phyloP scores from a whole-genome alignment of 2,797 vertebrate species.

The Sandelia bainsii region DNA sequence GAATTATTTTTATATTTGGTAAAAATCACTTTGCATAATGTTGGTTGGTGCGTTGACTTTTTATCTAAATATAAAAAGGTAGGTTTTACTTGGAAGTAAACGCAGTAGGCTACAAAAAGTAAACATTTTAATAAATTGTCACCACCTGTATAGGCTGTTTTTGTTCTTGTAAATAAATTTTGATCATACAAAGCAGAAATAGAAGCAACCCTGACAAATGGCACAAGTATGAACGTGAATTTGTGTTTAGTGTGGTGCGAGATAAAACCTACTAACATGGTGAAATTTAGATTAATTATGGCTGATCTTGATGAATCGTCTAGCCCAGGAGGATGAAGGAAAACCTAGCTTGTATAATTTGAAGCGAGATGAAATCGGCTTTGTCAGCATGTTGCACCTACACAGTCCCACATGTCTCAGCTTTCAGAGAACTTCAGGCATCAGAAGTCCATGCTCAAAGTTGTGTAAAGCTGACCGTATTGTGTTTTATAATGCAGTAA shows the following conservation, averaged over 20 bases:
- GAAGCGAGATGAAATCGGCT: not conserved
- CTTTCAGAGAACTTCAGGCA: constrained; percentile 13
- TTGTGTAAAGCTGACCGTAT: not conserved
- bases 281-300: not conserved
- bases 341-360: not conserved
- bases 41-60: not conserved
- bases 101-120: not conserved
- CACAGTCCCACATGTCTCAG: not conserved
- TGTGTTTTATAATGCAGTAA: not conserved
- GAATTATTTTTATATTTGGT: constrained; percentile 1
- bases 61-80: not conserved
- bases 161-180: not conserved
- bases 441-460: not conserved
- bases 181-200: not conserved
- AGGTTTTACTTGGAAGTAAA: not conserved
- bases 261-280: not conserved
- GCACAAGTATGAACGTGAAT: not conserved
- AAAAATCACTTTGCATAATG: not conserved
- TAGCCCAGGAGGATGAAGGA: not conserved
- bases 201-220: not conserved
- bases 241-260: not conserved
- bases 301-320: not conserved
- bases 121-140: not conserved
- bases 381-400: not conserved
- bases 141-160: not conserved